Conservation (phyloP, 2,797 vertebrate genomes). For the Botia almorhae region DNA sequence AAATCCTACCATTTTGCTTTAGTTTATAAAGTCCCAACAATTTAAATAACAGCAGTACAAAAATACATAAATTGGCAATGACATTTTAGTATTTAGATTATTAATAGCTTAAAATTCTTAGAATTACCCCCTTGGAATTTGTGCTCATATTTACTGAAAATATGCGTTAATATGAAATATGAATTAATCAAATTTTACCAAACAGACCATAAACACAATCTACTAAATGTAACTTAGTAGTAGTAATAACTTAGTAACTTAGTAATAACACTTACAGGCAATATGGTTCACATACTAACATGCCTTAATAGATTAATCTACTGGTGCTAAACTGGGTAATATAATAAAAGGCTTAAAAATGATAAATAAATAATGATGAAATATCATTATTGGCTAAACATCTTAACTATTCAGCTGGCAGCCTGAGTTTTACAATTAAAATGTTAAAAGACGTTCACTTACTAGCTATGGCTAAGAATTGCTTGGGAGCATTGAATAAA, state of each 20-base stretch:
- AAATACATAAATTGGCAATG: not conserved
- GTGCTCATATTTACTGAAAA: too few species aligned
- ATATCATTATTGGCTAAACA: slow-evolving; percentile 45
- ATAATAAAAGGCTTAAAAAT: slow-evolving; percentile 30
- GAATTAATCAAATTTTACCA: not conserved
- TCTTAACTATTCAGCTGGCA: slow-evolving; percentile 21
- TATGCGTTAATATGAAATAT: not conserved
- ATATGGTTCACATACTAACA: not conserved
- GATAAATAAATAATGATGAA: slow-evolving; percentile 43
- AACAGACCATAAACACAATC: slow-evolving; percentile 12
- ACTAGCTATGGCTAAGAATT: slow-evolving; percentile 73
- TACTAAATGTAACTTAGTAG: not conserved
- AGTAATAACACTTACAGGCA: slow-evolving; percentile 2
- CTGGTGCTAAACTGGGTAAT: slow-evolving; percentile 38
- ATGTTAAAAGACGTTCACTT: slow-evolving; percentile 72
- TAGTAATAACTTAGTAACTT: too few species aligned
- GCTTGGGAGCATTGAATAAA: slow-evolving; percentile 68
- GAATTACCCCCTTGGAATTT: too few species aligned
- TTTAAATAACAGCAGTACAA: not conserved
- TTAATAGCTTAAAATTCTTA: too few species aligned
- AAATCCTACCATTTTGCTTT: too few species aligned
- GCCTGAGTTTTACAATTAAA: slow-evolving; percentile 56
- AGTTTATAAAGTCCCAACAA: too few species aligned
- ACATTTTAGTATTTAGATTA: not conserved
- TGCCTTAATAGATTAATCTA: slow-evolving; percentile 28